Conservation (phyloP, 2,888 invertebrate genomes). For the Ochropleura leucogaster region DNA sequence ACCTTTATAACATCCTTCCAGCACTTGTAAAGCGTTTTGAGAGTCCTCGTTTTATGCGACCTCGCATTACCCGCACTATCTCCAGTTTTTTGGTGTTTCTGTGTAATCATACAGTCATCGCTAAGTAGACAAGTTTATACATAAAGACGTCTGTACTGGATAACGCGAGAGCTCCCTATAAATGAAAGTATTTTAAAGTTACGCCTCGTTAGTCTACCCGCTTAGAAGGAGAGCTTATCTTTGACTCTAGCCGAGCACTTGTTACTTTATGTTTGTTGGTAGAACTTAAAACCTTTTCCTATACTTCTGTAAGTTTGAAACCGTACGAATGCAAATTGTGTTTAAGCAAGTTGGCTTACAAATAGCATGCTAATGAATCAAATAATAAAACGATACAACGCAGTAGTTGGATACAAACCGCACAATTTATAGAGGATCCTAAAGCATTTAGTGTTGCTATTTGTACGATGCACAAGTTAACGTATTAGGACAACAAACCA, state of each 20-base stretch:
- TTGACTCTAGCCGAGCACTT: conserved; percentile 57
- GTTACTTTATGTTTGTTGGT: conserved; percentile 61
- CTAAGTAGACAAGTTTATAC: conserved; percentile 76
- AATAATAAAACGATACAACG: conserved; percentile 47
- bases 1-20: conserved; percentile 90
- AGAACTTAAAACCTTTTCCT: conserved; percentile 50
- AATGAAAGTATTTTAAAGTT: conserved; percentile 76
- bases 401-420: conserved; percentile 35
- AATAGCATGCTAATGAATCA: conserved; percentile 54
- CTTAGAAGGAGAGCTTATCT: conserved; percentile 65
- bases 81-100: conserved; percentile 75
- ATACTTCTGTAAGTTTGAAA: conserved; percentile 36
- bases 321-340: conserved; percentile 37
- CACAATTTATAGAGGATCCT: conserved; percentile 58
- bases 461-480: conserved; percentile 70
- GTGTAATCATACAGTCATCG: conserved; percentile 68
- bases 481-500: conserved; percentile 76
- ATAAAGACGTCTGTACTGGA: conserved; percentile 76
- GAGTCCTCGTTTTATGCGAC: conserved; percentile 86
- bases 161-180: conserved; percentile 67
- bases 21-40: conserved; percentile 90
- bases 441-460: conserved; percentile 69
- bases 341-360: conserved; percentile 35
- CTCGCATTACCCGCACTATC: conserved; percentile 81
- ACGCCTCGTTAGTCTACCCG: conserved; percentile 74